phyloP scores from a whole-genome alignment of 2,888 invertebrate genomes.

The Holacanthella duospinosa region DNA sequence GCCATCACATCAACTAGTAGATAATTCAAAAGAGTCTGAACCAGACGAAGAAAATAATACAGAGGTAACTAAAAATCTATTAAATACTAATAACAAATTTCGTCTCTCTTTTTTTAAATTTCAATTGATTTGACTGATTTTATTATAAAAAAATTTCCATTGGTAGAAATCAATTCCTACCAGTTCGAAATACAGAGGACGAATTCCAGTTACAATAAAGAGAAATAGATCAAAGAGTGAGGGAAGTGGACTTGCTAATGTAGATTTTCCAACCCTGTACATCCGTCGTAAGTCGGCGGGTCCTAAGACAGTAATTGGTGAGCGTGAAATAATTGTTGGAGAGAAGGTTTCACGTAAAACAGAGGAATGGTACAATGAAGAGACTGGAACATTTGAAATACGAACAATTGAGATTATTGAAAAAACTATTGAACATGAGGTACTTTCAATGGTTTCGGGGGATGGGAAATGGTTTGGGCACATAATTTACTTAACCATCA shows the following conservation, averaged over 20 bases:
- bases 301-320: constrained; percentile 64
- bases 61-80: not conserved
- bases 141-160: not conserved
- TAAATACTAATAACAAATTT: not conserved
- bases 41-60: constrained; percentile 7
- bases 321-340: constrained; percentile 78
- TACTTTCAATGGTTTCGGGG: no score
- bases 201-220: no score
- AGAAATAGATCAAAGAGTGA: no score
- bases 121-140: not conserved
- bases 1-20: not conserved
- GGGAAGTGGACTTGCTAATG: constrained; percentile 39
- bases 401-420: constrained; percentile 88
- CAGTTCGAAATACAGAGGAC: no score
- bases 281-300: constrained; percentile 71
- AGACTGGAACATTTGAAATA: constrained; percentile 72
- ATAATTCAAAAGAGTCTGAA: constrained; percentile 5
- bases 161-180: no score
- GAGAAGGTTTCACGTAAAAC: constrained; percentile 77
- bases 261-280: constrained; percentile 71
- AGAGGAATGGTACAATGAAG: constrained; percentile 76
- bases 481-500: no score
- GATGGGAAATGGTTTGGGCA: not conserved
- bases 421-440: constrained; percentile 92
- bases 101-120: not conserved